A percentile compares a stretch with the other conserved stretches of the same genome.
phyloP scores from a whole-genome alignment of 2,113 vertebrate genomes.

The Xiphophorus hellerii region DNA sequence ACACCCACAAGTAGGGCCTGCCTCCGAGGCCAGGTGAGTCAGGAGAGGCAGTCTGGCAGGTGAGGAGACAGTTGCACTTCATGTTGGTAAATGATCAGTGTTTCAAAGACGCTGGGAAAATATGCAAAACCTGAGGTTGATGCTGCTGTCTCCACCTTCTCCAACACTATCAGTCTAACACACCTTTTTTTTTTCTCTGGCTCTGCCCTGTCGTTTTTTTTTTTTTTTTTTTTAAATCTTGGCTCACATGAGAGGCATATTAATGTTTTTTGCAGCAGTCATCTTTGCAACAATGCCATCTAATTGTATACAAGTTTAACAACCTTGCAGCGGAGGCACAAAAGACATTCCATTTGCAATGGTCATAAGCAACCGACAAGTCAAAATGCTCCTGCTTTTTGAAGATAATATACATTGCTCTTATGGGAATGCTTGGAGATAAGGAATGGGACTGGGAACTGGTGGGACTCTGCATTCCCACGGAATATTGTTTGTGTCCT shows the following conservation, averaged over 20 bases:
- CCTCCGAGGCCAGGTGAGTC: conserved; percentile 13
- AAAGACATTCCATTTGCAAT: conserved; percentile 2
- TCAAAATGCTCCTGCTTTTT: conserved; percentile 17
- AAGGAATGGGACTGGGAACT: conserved; percentile 75
- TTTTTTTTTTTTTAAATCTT: not conserved
- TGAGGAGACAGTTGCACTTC: conserved; percentile 58
- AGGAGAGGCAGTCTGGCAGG: conserved; percentile 37
- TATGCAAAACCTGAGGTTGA: conserved; percentile 75
- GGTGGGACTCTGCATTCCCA: conserved; percentile 72
- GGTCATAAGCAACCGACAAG: not conserved
- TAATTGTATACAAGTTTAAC: not conserved
- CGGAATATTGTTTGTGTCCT: conserved; percentile 69
- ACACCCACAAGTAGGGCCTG: conserved; percentile 35
- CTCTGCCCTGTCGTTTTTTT: not conserved
- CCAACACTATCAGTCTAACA: not conserved
- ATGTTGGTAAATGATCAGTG: conserved; percentile 12
- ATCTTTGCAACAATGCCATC: not conserved
- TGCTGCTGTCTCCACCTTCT: not conserved
- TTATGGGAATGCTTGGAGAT: conserved; percentile 70
- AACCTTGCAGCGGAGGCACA: not conserved
- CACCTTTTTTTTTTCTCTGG: no score
- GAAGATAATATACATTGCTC: conserved; percentile 46
- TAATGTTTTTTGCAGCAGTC: not conserved
- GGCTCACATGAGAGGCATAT: not conserved
- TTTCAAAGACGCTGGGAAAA: conserved; percentile 1